Evolutionary conservation across 2,888 invertebrate species (phyloP).

Genomic region (Tenthredo scrophulariae): DNA sequence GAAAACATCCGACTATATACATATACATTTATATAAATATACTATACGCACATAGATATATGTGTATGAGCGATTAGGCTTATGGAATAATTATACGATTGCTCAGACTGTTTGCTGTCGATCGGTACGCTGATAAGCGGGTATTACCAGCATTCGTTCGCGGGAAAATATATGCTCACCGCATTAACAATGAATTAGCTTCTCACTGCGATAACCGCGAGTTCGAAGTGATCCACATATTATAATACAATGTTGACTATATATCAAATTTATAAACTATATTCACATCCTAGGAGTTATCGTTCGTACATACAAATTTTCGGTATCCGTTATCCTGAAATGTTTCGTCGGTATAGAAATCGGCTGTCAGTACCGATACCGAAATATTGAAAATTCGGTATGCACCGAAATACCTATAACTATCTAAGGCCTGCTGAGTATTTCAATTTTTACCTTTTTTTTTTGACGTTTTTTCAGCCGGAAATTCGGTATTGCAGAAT

Average conservation of each 20-base stretch:
- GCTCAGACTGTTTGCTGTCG: neutral
- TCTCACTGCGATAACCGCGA: neutral
- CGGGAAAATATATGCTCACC: neutral
- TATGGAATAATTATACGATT: slow-evolving; percentile 3
- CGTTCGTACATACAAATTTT: too few species aligned
- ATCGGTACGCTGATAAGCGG: neutral
- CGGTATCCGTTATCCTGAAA: too few species aligned
- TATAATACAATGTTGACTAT: neutral
- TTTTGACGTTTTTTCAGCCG: too few species aligned
- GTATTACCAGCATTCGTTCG: neutral
- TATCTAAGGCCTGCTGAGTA: too few species aligned
- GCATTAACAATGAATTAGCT: neutral
- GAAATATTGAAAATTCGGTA: too few species aligned
- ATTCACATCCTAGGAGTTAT: neutral
- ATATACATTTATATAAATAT: neutral
- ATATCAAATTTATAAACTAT: neutral
- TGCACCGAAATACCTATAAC: too few species aligned
- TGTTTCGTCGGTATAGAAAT: too few species aligned
- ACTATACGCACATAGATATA: neutral
- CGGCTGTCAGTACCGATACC: too few species aligned
- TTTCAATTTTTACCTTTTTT: too few species aligned
- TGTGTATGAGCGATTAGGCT: neutral
- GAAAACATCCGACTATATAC: neutral
- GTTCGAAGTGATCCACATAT: neutral
- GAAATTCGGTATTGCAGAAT: too few species aligned